Conservation (phyloP, 2,113 vertebrate species). For the Apodemus speciosus region DNA sequence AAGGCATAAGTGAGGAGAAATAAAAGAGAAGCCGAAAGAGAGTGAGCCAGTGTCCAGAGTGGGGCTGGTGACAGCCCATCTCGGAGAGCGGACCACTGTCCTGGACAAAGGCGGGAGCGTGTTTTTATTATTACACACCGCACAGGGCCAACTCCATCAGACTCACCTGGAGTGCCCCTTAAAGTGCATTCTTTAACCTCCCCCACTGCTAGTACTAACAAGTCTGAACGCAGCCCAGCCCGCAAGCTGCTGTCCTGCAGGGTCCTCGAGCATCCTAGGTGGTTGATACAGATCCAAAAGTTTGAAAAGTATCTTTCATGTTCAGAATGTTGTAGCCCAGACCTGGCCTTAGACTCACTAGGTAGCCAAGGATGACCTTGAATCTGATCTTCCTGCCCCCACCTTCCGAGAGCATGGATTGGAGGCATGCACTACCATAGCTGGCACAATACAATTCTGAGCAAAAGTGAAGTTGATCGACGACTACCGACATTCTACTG, state of each 20-base stretch:
- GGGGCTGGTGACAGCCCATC: too few species aligned
- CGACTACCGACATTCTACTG: neutral
- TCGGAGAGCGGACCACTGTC: too few species aligned
- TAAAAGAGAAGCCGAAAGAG: too few species aligned
- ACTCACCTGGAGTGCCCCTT: neutral
- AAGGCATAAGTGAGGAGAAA: too few species aligned
- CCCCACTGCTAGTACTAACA: neutral
- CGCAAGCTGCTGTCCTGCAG: neutral
- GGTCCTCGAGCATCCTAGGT: neutral
- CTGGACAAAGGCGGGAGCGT: too few species aligned
- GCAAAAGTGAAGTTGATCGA: neutral
- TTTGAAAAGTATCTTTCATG: neutral
- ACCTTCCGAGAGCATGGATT: neutral
- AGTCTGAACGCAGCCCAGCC: neutral
- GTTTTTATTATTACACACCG: too few species aligned
- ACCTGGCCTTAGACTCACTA: neutral
- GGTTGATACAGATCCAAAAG: neutral
- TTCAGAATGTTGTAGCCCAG: neutral
- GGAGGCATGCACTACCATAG: too few species aligned
- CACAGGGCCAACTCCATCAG: neutral
- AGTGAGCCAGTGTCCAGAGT: too few species aligned
- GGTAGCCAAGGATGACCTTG: neutral
- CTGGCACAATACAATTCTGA: neutral
- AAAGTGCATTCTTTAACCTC: neutral
- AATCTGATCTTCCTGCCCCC: neutral